phyloP scores from a whole-genome alignment of 2,888 invertebrate genomes.

The Phalera bucephala region DNA sequence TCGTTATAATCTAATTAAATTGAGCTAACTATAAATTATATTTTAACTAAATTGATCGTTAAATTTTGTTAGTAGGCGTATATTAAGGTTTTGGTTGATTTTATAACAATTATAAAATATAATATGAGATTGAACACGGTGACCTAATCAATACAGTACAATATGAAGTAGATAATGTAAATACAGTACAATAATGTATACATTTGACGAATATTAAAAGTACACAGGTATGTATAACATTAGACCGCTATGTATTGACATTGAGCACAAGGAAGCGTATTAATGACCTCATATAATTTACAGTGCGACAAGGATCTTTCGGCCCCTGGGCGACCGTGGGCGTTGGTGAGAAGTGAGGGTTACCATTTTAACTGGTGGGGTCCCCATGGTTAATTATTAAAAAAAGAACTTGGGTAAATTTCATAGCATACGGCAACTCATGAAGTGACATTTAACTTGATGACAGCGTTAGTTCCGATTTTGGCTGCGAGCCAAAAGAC shows the following conservation, averaged over 20 bases:
- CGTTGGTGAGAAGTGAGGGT: too few species aligned
- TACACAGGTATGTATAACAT: conserved; percentile 30
- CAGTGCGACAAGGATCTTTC: conserved; percentile 23
- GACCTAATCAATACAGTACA: conserved; percentile 44
- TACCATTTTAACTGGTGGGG: too few species aligned
- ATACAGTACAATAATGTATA: conserved; percentile 29
- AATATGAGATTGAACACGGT: conserved; percentile 71
- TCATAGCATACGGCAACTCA: too few species aligned
- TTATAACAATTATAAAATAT: conserved; percentile 36
- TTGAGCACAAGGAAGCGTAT: conserved; percentile 80
- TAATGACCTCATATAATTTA: conserved; percentile 16
- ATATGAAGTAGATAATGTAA: conserved; percentile 39
- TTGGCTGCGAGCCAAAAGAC: too few species aligned
- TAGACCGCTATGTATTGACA: conserved; percentile 75
- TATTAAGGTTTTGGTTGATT: conserved; percentile 41
- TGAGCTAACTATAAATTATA: conserved; percentile 28
- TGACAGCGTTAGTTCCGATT: too few species aligned
- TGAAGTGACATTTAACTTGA: too few species aligned
- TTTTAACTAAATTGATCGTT: conserved; percentile 41
- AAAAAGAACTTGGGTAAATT: too few species aligned
- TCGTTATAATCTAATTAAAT: conserved; percentile 29
- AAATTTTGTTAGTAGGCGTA: conserved; percentile 53
- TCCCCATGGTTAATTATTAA: too few species aligned
- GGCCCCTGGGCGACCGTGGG: conserved; percentile 3
- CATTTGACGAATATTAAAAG: conserved; percentile 37